phyloP scores from a whole-genome alignment of 2,797 vertebrate species.

The Poecilia picta region DNA sequence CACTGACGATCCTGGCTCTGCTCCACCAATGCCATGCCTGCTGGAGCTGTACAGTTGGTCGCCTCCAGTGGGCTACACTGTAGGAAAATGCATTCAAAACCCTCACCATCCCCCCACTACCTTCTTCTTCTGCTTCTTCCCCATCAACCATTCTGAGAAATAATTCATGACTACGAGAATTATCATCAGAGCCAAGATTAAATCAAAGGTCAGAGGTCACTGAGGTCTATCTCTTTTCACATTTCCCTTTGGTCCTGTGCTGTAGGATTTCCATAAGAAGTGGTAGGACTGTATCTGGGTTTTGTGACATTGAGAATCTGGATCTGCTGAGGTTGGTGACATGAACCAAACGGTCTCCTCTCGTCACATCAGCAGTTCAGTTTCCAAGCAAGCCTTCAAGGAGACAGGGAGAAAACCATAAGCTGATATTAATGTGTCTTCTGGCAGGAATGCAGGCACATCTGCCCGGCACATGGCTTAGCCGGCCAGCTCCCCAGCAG shows the following conservation, averaged over 20 bases:
- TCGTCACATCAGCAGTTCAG: constrained; percentile 65
- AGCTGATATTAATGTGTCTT: constrained; percentile 46
- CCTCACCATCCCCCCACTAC: background rate
- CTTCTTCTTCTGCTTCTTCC: constrained; percentile 31
- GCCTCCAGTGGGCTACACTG: constrained; percentile 9
- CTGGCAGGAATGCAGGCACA: constrained; percentile 61
- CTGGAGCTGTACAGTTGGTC: constrained; percentile 3
- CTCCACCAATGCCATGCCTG: constrained; percentile 29
- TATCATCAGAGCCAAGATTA: constrained; percentile 27
- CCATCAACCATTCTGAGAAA: constrained; percentile 46
- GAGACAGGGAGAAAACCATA: constrained; percentile 41
- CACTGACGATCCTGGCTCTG: constrained; percentile 46
- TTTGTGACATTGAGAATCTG: constrained; percentile 30
- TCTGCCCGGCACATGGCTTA: constrained; percentile 74
- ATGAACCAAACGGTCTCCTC: constrained; percentile 29
- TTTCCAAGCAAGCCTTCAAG: constrained; percentile 42
- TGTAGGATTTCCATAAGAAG: constrained; percentile 15
- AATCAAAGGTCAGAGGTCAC: constrained; percentile 64
- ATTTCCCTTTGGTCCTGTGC: constrained; percentile 40
- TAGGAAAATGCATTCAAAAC: background rate
- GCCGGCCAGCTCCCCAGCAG: constrained; percentile 12
- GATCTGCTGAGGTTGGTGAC: constrained; percentile 56
- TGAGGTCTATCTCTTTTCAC: constrained; percentile 56
- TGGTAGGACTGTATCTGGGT: constrained; percentile 24
- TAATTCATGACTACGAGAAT: constrained; percentile 62